These are phyloP conservation scores for Theocolax elegans DNA, from an alignment of 1,140 invertebrate genomes.

Conservation along the genomic window DNA sequence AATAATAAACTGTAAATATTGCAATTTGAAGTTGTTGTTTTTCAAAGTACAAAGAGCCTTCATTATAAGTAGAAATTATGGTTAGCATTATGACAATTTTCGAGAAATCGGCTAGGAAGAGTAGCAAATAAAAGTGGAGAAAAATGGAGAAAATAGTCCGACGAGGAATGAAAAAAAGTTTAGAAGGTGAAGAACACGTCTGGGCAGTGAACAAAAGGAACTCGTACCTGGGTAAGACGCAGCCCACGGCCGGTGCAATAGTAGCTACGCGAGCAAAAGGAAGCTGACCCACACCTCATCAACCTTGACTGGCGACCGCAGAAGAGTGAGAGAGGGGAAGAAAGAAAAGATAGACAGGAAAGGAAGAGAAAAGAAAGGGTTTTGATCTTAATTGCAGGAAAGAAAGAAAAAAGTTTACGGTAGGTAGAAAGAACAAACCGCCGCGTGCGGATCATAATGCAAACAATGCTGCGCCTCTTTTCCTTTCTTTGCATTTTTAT, in stretches of 20 bases:
- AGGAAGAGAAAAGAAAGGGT: slow-evolving; percentile 33
- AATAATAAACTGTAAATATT: too few species aligned
- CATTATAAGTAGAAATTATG: slow-evolving; percentile 36
- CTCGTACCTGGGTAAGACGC: slow-evolving; percentile 1
- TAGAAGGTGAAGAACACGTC: too few species aligned
- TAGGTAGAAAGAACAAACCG: slow-evolving; percentile 13
- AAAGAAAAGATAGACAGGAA: neutral
- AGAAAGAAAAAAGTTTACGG: slow-evolving; percentile 19
- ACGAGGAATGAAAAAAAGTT: neutral
- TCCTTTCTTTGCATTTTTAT: slow-evolving; percentile 32
- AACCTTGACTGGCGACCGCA: too few species aligned
- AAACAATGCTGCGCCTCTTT: slow-evolving; percentile 46
- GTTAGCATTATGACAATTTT: slow-evolving; percentile 36
- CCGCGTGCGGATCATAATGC: slow-evolving; percentile 35
- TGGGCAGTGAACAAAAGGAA: slow-evolving; percentile 8
- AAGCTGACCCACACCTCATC: too few species aligned
- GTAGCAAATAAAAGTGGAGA: neutral
- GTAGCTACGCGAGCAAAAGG: too few species aligned
- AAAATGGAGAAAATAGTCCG: neutral
- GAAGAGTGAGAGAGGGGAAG: too few species aligned
- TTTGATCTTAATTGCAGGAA: slow-evolving; percentile 37
- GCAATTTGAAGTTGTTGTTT: too few species aligned
- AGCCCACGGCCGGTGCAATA: too few species aligned
- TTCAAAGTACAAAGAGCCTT: too few species aligned
- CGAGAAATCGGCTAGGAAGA: slow-evolving; percentile 1